Percentiles rank a stretch among this genome's conserved stretches.
Evolutionary conservation across 2,888 invertebrate genomes (phyloP).

Genomic region (Sphinx pinastri): DNA sequence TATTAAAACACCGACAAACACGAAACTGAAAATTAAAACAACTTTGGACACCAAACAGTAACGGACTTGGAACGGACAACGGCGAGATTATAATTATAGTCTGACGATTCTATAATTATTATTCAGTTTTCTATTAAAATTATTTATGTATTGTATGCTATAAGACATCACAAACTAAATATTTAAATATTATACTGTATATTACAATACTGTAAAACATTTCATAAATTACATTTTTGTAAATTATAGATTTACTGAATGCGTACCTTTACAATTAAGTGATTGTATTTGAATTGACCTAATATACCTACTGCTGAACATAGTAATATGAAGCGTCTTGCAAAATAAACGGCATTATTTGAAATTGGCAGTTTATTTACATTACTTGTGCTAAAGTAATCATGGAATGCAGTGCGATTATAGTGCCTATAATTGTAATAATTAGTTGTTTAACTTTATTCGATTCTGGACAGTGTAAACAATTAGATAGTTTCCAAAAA

Average conservation of each 20-base stretch:
- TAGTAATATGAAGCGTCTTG: slow-evolving; percentile 21
- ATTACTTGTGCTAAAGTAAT: neutral
- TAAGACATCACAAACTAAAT: slow-evolving; percentile 21
- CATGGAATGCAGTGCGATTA: neutral
- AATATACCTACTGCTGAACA: slow-evolving; percentile 36
- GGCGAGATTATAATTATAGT: neutral
- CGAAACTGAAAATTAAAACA: slow-evolving; percentile 38
- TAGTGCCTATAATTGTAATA: neutral
- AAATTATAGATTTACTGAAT: neutral
- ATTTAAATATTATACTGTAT: neutral
- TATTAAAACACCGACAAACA: slow-evolving; percentile 36
- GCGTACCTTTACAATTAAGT: neutral
- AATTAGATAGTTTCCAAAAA: neutral
- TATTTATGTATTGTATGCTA: slow-evolving; percentile 8
- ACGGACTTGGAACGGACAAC: neutral
- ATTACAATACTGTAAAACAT: neutral
- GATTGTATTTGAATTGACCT: slow-evolving; percentile 28
- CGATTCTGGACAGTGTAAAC: slow-evolving; percentile 3
- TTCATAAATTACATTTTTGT: neutral
- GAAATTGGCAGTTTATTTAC: slow-evolving; percentile 7
- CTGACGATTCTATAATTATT: neutral
- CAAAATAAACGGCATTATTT: slow-evolving; percentile 29
- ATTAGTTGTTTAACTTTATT: neutral
- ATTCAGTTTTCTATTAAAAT: neutral
- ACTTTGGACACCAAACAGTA: slow-evolving; percentile 37